Evolutionary conservation across 2,888 invertebrate species (phyloP).

Genomic region (Cryptus armator): DNA sequence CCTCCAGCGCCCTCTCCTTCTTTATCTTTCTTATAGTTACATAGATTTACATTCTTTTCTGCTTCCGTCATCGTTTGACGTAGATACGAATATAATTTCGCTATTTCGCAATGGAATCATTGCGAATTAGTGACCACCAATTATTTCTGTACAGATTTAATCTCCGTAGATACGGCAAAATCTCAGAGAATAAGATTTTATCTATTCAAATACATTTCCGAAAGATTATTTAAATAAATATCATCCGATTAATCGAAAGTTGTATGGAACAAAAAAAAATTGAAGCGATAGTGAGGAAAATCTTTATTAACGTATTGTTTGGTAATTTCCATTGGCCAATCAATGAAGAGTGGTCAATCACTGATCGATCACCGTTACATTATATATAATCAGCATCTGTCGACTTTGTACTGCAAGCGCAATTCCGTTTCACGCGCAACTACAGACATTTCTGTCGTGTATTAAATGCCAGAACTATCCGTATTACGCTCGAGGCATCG

Average conservation of each 20-base stretch:
- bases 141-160: too few species aligned
- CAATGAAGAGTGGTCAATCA: neutral
- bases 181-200: too few species aligned
- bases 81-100: neutral
- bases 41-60: neutral
- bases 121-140: too few species aligned
- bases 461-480: slow-evolving; percentile 53
- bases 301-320: too few species aligned
- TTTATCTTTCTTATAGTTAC: neutral
- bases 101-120: slow-evolving; percentile 5
- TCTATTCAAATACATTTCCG: too few species aligned
- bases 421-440: slow-evolving; percentile 70
- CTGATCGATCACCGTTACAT: neutral
- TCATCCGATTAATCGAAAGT: too few species aligned
- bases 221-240: too few species aligned
- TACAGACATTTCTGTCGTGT: slow-evolving; percentile 63
- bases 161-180: too few species aligned
- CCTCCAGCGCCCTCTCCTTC: neutral
- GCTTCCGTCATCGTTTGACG: neutral
- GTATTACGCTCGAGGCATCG: slow-evolving; percentile 13
- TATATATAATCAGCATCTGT: neutral
- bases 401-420: slow-evolving; percentile 26
- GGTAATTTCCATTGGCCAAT: neutral
- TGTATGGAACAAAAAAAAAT: too few species aligned
- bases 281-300: too few species aligned